These are phyloP conservation scores for Aurelia sp. DNA, from an alignment of 30 jellyfish, hydroid and myxozoan species.

Conservation along the genomic window DNA sequence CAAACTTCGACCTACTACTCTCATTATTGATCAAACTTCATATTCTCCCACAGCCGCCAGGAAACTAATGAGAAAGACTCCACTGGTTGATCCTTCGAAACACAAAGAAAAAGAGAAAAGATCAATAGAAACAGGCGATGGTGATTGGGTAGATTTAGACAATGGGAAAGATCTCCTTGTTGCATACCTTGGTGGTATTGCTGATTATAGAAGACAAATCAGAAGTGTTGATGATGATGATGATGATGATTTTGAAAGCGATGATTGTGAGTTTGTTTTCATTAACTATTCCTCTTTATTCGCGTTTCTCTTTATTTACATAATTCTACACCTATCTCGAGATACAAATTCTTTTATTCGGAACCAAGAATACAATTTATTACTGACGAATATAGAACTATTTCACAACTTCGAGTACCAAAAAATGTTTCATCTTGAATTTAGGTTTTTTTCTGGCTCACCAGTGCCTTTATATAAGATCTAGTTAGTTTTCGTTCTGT, in stretches of 20 bases:
- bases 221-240: conserved; percentile 97
- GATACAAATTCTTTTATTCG: no score
- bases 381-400: no score
- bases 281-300: background rate
- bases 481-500: no score
- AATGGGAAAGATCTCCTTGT: conserved; percentile 91
- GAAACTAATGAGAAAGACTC: conserved; percentile 69
- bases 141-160: conserved; percentile 86
- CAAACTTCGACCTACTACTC: no score
- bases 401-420: no score
- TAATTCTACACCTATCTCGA: no score
- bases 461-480: no score
- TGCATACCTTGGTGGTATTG: conserved; percentile 91
- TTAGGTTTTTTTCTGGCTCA: no score
- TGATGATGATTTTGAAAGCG: conserved; percentile 74
- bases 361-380: no score
- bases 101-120: conserved; percentile 90
- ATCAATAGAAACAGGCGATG: conserved; percentile 85
- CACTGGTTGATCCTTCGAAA: conserved; percentile 62
- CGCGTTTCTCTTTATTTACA: no score
- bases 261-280: conserved; percentile 44
- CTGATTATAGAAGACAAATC: conserved; percentile 84
- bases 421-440: no score
- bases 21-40: no score
- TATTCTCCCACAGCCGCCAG: conserved; percentile 75